These are phyloP conservation scores for Psittacula cyanocephala DNA, from an alignment of 2,113 vertebrate genomes.

Conservation along the genomic window DNA sequence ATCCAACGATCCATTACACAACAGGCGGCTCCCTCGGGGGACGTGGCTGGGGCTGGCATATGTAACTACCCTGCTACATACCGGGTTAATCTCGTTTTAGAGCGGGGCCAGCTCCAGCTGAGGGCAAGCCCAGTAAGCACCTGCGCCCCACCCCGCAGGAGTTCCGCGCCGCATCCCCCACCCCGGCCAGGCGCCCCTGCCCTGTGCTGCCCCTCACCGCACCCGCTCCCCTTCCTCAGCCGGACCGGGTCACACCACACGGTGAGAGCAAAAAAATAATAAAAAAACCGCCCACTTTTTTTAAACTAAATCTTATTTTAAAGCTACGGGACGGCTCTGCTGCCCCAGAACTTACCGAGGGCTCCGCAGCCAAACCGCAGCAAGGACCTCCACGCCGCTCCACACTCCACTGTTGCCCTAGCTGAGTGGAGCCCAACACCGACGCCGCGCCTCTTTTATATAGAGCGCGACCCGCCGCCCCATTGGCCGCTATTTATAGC, in stretches of 20 bases:
- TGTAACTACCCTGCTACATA: constrained; percentile 54
- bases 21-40: not conserved
- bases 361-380: not conserved
- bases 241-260: not conserved
- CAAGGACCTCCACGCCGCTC: not conserved
- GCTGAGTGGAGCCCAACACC: accelerated
- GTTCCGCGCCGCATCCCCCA: not conserved
- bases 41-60: not conserved
- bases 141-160: not conserved
- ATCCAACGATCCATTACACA: not conserved
- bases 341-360: constrained; percentile 52
- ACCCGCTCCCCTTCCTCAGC: not conserved
- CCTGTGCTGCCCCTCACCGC: not conserved
- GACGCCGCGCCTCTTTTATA: constrained; percentile 78
- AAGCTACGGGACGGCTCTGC: not conserved
- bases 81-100: constrained; percentile 3
- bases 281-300: too few species aligned
- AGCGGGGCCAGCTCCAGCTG: not conserved
- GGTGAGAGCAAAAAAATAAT: accelerated
- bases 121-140: not conserved
- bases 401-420: accelerated
- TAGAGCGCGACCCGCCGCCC: not conserved
- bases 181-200: too few species aligned
- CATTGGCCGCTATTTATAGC: constrained; percentile 87
- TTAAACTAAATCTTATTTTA: not conserved